A percentile compares a stretch with the other conserved stretches of the same genome.
Conservation (phyloP, 2,888 invertebrate species). For the Cryptus armator region DNA sequence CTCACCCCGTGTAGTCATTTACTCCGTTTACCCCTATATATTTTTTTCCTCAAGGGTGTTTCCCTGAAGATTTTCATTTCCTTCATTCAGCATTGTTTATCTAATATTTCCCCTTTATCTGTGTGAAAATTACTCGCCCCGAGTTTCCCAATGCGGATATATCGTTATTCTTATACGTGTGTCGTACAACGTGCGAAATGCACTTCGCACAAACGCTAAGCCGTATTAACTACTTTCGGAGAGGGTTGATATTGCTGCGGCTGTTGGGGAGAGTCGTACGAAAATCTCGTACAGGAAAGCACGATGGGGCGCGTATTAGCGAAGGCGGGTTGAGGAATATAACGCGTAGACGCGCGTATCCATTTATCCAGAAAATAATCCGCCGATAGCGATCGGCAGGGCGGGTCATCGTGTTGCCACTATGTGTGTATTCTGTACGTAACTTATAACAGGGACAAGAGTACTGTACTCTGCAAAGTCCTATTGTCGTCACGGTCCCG, state of each 20-base stretch:
- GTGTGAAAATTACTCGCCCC: conserved; percentile 45
- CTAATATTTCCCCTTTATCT: conserved; percentile 74
- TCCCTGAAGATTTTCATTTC: neutral
- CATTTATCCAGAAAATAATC: conserved; percentile 85
- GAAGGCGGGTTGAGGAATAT: conserved; percentile 39
- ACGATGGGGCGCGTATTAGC: conserved; percentile 53
- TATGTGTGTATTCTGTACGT: conserved; percentile 14
- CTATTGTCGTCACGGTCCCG: conserved; percentile 20
- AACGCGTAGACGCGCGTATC: conserved; percentile 71
- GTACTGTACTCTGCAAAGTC: neutral
- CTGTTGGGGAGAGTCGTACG: conserved; percentile 53
- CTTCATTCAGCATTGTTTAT: conserved; percentile 66
- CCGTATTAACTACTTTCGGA: conserved; percentile 76
- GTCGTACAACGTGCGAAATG: conserved; percentile 75
- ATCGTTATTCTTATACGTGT: conserved; percentile 45
- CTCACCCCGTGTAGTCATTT: neutral
- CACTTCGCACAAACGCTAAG: conserved; percentile 73
- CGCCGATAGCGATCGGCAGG: conserved; percentile 76
- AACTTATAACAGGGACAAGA: conserved; percentile 30
- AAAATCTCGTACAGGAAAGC: conserved; percentile 69
- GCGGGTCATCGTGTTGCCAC: conserved; percentile 17
- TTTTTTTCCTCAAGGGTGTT: neutral
- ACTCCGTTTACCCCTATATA: neutral
- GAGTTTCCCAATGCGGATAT: conserved; percentile 46
- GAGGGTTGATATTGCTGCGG: conserved; percentile 56